Conservation (phyloP, 2,113 vertebrate genomes). For the Eclectus roratus region DNA sequence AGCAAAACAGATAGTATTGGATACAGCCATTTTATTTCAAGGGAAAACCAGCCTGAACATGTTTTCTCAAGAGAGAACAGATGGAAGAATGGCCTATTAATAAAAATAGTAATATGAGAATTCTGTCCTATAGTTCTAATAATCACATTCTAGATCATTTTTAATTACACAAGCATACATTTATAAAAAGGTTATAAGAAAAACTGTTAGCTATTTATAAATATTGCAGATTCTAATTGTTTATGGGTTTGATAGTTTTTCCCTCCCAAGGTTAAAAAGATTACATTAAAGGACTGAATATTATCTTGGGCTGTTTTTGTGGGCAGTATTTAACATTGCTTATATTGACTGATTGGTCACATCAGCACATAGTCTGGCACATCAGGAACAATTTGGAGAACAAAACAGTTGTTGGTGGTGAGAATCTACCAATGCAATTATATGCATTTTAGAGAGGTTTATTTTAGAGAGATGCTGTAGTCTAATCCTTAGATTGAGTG, state of each 20-base stretch:
- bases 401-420: neutral
- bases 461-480: neutral
- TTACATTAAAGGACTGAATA: neutral
- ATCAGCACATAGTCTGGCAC: neutral
- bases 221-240: neutral
- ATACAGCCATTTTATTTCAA: neutral
- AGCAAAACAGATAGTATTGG: neutral
- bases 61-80: neutral
- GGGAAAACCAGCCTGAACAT: neutral
- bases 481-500: neutral
- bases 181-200: neutral
- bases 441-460: neutral
- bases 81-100: neutral
- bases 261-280: neutral
- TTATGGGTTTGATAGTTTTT: neutral
- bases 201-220: neutral
- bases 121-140: neutral
- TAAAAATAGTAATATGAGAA: neutral
- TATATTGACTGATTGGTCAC: rapidly evolving
- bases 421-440: neutral
- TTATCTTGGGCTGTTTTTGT: neutral
- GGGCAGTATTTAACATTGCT: neutral
- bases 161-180: neutral
- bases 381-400: neutral
- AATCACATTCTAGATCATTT: neutral